Conservation (phyloP, 1,140 invertebrate species). For the Calephelis nemesis region DNA sequence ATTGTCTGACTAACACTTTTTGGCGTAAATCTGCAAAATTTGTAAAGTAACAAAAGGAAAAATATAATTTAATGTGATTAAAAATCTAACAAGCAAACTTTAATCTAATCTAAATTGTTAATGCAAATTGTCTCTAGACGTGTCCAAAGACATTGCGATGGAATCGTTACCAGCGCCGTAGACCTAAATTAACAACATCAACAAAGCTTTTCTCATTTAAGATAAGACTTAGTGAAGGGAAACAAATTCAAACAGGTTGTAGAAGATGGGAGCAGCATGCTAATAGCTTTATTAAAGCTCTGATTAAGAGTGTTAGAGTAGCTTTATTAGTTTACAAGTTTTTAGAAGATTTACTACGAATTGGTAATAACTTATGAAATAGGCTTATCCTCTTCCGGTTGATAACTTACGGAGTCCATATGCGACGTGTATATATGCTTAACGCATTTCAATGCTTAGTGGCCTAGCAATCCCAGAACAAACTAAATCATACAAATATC, state of each 20-base stretch:
- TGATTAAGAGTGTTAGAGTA: constrained; percentile 4
- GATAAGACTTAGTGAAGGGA: constrained; percentile 62
- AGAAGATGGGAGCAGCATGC: constrained; percentile 33
- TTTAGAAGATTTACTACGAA: too few relatives aligned
- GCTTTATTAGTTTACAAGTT: not conserved
- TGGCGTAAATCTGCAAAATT: too few relatives aligned
- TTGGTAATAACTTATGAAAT: too few relatives aligned
- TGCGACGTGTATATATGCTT: too few relatives aligned
- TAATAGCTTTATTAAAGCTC: constrained; percentile 10
- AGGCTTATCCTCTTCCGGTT: too few relatives aligned
- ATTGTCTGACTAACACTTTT: too few relatives aligned
- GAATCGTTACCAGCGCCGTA: constrained; percentile 52
- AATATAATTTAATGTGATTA: not conserved
- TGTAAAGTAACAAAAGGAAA: not conserved
- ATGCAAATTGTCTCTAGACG: constrained; percentile 5
- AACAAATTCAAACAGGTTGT: constrained; percentile 57
- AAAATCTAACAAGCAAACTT: not conserved
- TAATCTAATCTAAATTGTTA: constrained; percentile 14
- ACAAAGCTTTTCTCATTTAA: constrained; percentile 65
- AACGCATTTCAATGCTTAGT: too few relatives aligned
- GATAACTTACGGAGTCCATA: too few relatives aligned
- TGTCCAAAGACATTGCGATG: constrained; percentile 42
- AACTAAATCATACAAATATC: too few relatives aligned
- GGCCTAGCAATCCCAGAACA: too few relatives aligned
- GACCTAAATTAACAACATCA: constrained; percentile 65